Conservation (phyloP, 1,140 invertebrate genomes). For the Lanistes nyassanus region DNA sequence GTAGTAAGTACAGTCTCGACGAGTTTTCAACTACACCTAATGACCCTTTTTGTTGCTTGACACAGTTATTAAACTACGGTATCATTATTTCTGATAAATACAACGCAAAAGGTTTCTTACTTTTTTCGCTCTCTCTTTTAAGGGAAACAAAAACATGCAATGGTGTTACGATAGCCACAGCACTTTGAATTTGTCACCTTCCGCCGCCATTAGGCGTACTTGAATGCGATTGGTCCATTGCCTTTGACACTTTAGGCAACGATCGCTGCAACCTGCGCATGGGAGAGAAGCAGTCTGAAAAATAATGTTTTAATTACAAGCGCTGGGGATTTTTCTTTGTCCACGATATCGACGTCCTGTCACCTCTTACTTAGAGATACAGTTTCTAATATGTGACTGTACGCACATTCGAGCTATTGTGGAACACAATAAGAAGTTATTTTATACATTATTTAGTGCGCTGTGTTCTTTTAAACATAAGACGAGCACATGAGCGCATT, state of each 20-base stretch:
- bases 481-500: too few species aligned
- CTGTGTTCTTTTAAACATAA: too few species aligned
- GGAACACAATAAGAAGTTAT: too few species aligned
- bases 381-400: background rate
- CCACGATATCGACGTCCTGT: background rate
- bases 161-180: background rate
- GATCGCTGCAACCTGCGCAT: conserved; percentile 2
- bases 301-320: background rate
- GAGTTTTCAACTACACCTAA: too few species aligned
- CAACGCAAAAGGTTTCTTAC: background rate
- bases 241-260: background rate
- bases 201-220: conserved; percentile 13
- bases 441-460: too few species aligned
- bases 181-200: conserved; percentile 7
- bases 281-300: background rate
- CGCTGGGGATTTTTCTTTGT: background rate
- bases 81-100: background rate
- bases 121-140: background rate
- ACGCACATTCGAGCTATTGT: too few species aligned
- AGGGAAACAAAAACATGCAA: background rate
- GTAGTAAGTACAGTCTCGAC: too few species aligned
- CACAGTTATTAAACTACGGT: background rate
- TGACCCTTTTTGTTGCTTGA: too few species aligned
- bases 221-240: conserved; percentile 11
- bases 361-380: background rate